A percentile compares a stretch with the other conserved stretches of the same genome.
phyloP scores from a whole-genome alignment of 2,888 invertebrate species.

The Cataglyphis albicans region DNA sequence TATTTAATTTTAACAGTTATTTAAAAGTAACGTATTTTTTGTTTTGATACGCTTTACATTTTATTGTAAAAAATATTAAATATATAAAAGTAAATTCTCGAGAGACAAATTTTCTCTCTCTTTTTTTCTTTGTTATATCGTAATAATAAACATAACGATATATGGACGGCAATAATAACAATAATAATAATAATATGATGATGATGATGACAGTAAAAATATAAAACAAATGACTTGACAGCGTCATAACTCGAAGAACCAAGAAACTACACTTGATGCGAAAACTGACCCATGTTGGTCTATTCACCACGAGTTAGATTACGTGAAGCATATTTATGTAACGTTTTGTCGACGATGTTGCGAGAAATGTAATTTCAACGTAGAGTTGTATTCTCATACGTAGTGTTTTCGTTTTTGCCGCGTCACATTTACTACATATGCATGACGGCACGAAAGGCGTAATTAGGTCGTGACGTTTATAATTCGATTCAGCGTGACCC shows the following conservation, averaged over 20 bases:
- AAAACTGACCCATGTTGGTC: conserved; percentile 23
- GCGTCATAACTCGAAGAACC: conserved; percentile 16
- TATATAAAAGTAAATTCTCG: background rate
- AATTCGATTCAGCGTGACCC: conserved; percentile 52
- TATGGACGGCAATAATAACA: background rate
- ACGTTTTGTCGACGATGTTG: conserved; percentile 53
- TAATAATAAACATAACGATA: background rate
- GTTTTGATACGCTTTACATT: background rate
- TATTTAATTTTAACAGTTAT: background rate
- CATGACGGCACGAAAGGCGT: conserved; percentile 51
- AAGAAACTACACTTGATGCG: conserved; percentile 11
- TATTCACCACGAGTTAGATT: conserved; percentile 39
- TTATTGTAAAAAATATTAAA: background rate
- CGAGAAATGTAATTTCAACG: conserved; percentile 51
- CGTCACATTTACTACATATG: conserved; percentile 49
- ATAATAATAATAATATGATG: background rate
- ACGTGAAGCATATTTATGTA: conserved; percentile 52
- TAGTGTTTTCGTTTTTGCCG: conserved; percentile 55
- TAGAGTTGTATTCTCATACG: conserved; percentile 38
- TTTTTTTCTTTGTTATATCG: background rate
- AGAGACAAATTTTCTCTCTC: background rate
- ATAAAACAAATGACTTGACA: conserved; percentile 57
- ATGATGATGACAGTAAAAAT: background rate
- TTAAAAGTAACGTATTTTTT: background rate
- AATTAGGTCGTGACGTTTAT: conserved; percentile 57